Base-by-base conservation (phyloP, 1,140 invertebrate species). In the Temnothorax curvispinosus region DNA sequence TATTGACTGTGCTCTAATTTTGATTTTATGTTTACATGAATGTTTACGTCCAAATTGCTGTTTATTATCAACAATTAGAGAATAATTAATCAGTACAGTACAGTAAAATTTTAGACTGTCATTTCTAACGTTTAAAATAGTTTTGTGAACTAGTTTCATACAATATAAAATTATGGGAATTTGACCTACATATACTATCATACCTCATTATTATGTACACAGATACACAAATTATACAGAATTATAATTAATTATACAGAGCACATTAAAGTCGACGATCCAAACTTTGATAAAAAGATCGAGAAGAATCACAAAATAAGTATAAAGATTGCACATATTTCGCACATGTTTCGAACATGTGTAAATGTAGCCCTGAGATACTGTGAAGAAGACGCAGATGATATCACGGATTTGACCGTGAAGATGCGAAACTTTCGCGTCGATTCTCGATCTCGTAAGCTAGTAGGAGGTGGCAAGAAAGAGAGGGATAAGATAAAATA, bases 361-460 rank as follows among this genome's bases (percentile, higher is more conserved):
- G 9, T 76, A 75, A 56, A 21, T 21, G 18, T 18, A 38, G 11
- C 1, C 9, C 1, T 67, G 41, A 27, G 11, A 69, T 38, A 27
- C n/a, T 35, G 15, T 38, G 18, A 64, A 64, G 56, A 50, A 54
- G 5, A 86, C 35, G 13, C 8, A 44, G n/a, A 67, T 62, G 54
- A 50, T 56, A 41, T 86, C 75, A 58, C 41, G 60, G 21, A 47
- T 54, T 77, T 18, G 74, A 64, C 32, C 44, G 18, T 52, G 82
- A 85, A 52, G n/a, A 64, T 15, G 13, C 27, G 44, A 38, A 82
- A 75, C 41, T 84, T 74, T 84, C 80, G 69, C 74, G 44, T 50
- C 60, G 71, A 77, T 80, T 75, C 86, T 91, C 78, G 58, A 84
- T 86, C 76, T 90, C 58, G 38, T 69, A 65, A 67, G 77, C 41